A percentile compares a stretch with the other conserved stretches of the same genome.
phyloP scores from a whole-genome alignment of 2,113 vertebrate genomes.

The Bubalus kerabau region DNA sequence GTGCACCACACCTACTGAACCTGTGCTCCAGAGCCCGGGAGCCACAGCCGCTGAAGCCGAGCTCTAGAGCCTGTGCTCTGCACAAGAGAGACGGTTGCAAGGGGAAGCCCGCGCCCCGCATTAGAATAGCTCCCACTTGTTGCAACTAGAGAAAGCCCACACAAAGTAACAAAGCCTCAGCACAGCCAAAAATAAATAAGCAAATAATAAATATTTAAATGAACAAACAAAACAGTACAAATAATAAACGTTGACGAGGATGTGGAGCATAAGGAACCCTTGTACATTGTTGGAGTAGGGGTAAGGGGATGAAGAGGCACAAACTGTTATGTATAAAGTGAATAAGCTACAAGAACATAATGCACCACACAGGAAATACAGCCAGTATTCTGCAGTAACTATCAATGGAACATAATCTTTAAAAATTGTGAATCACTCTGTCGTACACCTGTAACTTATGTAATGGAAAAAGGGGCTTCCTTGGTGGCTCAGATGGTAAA shows the following conservation, averaged over 20 bases:
- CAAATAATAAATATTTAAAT: not conserved
- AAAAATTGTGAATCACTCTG: not conserved
- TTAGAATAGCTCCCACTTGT: not conserved
- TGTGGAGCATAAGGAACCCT: not conserved
- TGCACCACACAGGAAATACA: not conserved
- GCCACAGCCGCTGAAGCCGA: not conserved
- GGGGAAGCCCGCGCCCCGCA: accelerated
- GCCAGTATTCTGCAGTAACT: not conserved
- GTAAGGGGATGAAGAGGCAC: not conserved
- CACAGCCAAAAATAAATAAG: not conserved
- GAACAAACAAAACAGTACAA: not conserved
- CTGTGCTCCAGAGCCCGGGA: not conserved
- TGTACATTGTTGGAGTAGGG: not conserved
- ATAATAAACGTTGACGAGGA: not conserved
- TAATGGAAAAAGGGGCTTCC: not conserved
- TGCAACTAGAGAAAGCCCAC: not conserved
- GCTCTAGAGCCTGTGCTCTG: accelerated
- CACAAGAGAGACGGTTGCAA: accelerated
- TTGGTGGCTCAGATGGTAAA: not conserved
- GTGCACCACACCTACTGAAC: accelerated
- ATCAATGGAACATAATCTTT: not conserved
- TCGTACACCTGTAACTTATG: not conserved
- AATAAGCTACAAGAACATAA: not conserved
- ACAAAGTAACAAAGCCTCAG: not conserved
- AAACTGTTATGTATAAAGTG: not conserved